A percentile compares a stretch with the other conserved stretches of the same genome.
These are phyloP conservation scores for Zingel zingel DNA, from an alignment of 2,113 vertebrate species.

Conservation along the genomic window DNA sequence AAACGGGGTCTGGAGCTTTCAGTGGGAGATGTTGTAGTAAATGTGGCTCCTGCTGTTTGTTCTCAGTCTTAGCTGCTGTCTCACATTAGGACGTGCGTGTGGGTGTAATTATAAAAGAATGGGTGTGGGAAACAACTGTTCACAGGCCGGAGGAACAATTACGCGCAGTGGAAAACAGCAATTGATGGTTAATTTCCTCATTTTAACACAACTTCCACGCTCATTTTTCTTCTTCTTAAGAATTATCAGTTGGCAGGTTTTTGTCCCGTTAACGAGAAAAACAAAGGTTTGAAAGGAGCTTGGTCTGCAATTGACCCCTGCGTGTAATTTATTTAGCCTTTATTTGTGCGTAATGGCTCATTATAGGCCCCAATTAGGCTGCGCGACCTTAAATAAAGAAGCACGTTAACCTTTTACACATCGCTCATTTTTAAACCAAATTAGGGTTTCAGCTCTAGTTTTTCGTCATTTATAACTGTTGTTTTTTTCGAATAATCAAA, in stretches of 20 bases:
- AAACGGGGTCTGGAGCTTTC: neutral
- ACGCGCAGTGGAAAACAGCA: slow-evolving; percentile 60
- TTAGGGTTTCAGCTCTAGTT: neutral
- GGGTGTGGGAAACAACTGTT: slow-evolving; percentile 49
- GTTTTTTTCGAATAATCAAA: neutral
- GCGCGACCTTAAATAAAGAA: neutral
- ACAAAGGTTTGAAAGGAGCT: neutral
- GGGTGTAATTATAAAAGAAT: slow-evolving; percentile 62
- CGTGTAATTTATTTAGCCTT: neutral
- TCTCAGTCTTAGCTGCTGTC: slow-evolving; percentile 34
- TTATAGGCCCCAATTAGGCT: slow-evolving; percentile 15
- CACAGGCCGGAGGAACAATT: slow-evolving; percentile 60
- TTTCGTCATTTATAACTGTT: neutral
- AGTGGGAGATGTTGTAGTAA: neutral
- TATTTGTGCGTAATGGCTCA: slow-evolving; percentile 20
- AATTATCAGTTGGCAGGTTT: slow-evolving; percentile 15
- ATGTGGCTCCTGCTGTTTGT: slow-evolving; percentile 53
- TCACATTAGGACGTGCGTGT: slow-evolving; percentile 35
- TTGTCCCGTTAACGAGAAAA: neutral
- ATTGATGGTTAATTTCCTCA: slow-evolving; percentile 28
- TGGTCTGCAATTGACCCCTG: neutral
- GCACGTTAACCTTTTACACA: too few relatives aligned
- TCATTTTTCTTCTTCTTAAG: neutral
- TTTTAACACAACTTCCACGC: slow-evolving; percentile 24
- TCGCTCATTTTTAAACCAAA: neutral